Percentiles rank a stretch among this genome's conserved stretches.
Evolutionary conservation across 2,888 invertebrate species (phyloP).

Genomic region (Adela reaumurella): DNA sequence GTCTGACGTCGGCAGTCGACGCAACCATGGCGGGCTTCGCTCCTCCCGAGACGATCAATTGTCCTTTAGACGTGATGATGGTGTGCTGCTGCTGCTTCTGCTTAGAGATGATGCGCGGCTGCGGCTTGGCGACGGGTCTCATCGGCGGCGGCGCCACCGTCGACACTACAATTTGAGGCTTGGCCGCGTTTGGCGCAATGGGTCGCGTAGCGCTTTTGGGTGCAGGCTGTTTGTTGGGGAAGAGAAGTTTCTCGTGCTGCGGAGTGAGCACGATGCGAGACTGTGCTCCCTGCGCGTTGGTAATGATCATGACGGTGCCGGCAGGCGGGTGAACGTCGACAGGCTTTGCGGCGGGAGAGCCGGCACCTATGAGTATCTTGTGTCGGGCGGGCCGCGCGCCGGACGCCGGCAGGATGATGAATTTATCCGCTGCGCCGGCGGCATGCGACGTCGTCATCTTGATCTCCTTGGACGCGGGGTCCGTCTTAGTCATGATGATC

Average conservation of each 20-base stretch:
- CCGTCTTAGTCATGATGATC: conserved; percentile 41
- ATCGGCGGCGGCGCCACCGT: conserved; percentile 16
- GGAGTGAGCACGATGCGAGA: conserved; percentile 59
- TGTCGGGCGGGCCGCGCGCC: conserved; percentile 33
- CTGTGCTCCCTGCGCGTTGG: conserved; percentile 59
- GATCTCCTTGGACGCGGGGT: conserved; percentile 31
- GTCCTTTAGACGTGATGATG: conserved; percentile 56
- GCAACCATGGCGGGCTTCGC: conserved; percentile 36
- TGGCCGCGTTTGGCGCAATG: background rate
- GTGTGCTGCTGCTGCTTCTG: conserved; percentile 36
- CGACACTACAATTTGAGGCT: conserved; percentile 22
- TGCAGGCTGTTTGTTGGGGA: conserved; percentile 44
- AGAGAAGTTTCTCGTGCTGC: conserved; percentile 57
- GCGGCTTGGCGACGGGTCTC: conserved; percentile 15
- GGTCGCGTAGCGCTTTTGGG: conserved; percentile 9
- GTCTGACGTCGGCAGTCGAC: too few species aligned
- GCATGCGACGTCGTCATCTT: conserved; percentile 16
- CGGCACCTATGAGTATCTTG: conserved; percentile 39
- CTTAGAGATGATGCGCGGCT: conserved; percentile 36
- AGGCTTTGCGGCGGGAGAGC: conserved; percentile 46
- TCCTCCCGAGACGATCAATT: conserved; percentile 46
- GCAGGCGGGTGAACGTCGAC: conserved; percentile 27
- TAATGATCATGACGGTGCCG: conserved; percentile 62
- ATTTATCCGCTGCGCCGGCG: conserved; percentile 33
- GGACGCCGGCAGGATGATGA: conserved; percentile 39